These are phyloP conservation scores for Pelagia noctiluca DNA, from an alignment of 30 jellyfish, hydroid and myxozoan species.

Conservation along the genomic window DNA sequence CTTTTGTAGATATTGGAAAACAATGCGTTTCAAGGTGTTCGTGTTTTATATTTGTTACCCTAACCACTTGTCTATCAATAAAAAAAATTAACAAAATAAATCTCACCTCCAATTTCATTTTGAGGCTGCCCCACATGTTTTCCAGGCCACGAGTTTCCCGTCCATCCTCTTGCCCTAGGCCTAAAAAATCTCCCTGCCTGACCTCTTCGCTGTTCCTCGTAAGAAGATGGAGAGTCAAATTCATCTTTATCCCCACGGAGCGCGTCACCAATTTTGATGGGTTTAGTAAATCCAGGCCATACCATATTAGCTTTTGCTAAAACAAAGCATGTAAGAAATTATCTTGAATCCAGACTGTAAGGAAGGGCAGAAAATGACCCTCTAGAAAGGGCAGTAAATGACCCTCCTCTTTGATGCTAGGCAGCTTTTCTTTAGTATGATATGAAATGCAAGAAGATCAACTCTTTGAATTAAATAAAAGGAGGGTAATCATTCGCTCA, in stretches of 20 bases:
- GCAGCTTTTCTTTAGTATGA: too few relatives aligned
- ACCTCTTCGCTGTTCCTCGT: conserved; percentile 18
- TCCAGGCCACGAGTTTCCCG: conserved; percentile 94
- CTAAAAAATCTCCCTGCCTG: conserved; percentile 11
- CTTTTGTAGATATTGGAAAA: too few relatives aligned
- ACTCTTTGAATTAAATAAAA: too few relatives aligned
- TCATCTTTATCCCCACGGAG: conserved; percentile 57
- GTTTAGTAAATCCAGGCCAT: conserved; percentile 94
- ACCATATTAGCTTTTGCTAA: conserved; percentile 78
- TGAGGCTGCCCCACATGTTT: conserved; percentile 94
- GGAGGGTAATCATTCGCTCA: too few relatives aligned
- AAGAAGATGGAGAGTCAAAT: conserved; percentile 24
- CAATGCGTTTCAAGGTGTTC: too few relatives aligned
- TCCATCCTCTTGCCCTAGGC: conserved; percentile 80
- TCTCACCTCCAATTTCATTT: conserved; percentile 79
- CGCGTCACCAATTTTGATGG: conserved; percentile 60
- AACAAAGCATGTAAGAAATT: too few relatives aligned
- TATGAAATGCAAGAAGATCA: too few relatives aligned
- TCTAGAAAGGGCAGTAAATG: too few relatives aligned
- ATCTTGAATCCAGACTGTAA: too few relatives aligned
- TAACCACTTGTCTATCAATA: conserved; percentile 14
- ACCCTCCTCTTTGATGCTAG: too few relatives aligned
- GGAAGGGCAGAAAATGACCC: too few relatives aligned
- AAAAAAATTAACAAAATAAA: neutral
- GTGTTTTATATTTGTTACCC: too few relatives aligned